Percentiles rank a stretch among this genome's conserved stretches.
Conservation (phyloP, 2,888 invertebrate species). For the Trichopria drosophilae region DNA sequence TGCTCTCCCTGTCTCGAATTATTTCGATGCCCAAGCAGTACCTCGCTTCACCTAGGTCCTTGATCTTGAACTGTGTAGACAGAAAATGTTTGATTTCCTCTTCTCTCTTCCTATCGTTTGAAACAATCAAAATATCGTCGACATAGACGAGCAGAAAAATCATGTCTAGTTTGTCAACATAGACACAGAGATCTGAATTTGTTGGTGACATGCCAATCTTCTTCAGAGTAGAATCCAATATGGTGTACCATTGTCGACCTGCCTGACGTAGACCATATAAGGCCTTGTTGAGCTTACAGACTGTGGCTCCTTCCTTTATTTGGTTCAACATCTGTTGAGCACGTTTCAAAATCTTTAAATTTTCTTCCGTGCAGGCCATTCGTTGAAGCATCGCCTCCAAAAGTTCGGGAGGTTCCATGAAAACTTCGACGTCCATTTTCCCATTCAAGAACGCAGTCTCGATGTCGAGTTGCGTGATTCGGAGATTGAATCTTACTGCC, state of each 20-base stretch:
- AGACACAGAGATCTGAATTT: conserved; percentile 23
- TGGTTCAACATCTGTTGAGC: conserved; percentile 9
- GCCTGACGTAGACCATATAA: conserved; percentile 30
- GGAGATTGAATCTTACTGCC: conserved; percentile 25
- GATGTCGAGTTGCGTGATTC: conserved; percentile 34
- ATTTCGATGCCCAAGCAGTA: conserved; percentile 11
- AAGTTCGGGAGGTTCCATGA: conserved; percentile 30
- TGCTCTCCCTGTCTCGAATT: conserved; percentile 1
- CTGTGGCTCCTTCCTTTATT: conserved; percentile 15
- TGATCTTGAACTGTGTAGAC: conserved; percentile 6
- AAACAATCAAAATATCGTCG: conserved; percentile 13
- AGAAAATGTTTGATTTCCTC: not conserved
- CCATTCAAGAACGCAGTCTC: conserved; percentile 38
- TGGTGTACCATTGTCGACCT: conserved; percentile 33
- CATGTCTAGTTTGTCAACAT: not conserved
- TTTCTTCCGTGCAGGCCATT: conserved; percentile 13
- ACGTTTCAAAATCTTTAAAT: conserved; percentile 4
- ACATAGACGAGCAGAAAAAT: conserved; percentile 8
- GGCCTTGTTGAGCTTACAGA: conserved; percentile 30
- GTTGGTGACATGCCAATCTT: conserved; percentile 22
- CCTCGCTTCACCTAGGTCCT: conserved; percentile 7
- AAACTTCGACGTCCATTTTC: conserved; percentile 9
- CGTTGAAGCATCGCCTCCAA: conserved; percentile 5
- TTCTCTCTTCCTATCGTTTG: not conserved
- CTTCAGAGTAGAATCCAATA: conserved; percentile 17